Base-by-base conservation (phyloP, 2,888 invertebrate genomes). In the Biston betularia region DNA sequence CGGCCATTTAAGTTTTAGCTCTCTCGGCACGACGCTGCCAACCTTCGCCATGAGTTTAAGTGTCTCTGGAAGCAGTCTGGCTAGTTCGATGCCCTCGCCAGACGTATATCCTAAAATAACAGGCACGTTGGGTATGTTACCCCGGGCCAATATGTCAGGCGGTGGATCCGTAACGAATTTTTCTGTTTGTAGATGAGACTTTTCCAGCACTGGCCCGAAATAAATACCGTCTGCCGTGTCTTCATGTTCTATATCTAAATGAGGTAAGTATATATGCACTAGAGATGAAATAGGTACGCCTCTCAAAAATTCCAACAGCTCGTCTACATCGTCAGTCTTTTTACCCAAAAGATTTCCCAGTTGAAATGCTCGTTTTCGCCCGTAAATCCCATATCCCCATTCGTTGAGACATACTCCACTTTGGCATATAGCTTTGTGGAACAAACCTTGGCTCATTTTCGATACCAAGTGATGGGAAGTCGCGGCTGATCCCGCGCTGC, bases 371-470 rank as follows among this genome's bases (percentile, higher is more conserved):
- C 92, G 83, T 75, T 88, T 78, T 14, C 82, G 81, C 0, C 83
- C 87, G 69, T 92, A 86, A 24, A 88, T 68, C 64, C 85, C 88
- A 75, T 87, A 89, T 65, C 86, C 81, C 94, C 94, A 94, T 68
- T 93, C 92, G 69, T 88, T 89, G 8, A 93, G 81, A 67, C 92
- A 90, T 0, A 92, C 88, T 38, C 94, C 94, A 66, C 94, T 94
- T 82, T 94, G 94, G 70, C 93, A 92, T 63, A 94, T 93, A 0
- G 92, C 94, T 80, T 92, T 94, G 74, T 87, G 75, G 70, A 93
- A 94, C 65, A 94, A 78, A 11, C 90, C 90, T 56, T 78, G 68
- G 67, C 93, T 93, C 89, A 92, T 89, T 69, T 87, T 83, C 0
- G 94, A 94, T 54, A 91, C 46, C 62, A 93, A 76, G 71, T 94